A percentile compares a stretch with the other conserved stretches of the same genome.
Conservation (phyloP, 2,797 vertebrate species). For the Lophotriccus pileatus region DNA sequence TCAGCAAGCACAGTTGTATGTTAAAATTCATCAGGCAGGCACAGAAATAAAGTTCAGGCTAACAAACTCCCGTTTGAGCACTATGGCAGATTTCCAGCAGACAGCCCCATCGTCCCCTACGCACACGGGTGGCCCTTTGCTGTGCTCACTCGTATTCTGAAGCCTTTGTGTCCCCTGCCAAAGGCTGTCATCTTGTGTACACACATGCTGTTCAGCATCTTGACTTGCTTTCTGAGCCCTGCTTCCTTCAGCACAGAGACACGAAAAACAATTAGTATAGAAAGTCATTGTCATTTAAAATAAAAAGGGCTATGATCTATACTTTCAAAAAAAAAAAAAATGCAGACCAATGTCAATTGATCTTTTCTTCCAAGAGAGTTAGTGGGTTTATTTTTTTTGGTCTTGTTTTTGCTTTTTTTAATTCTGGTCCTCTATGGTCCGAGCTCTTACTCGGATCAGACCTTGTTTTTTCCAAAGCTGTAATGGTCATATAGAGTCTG, state of each 20-base stretch:
- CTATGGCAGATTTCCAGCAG: background rate
- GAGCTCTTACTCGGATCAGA: background rate
- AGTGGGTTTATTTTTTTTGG: background rate
- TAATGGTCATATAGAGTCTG: background rate
- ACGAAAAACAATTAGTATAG: background rate
- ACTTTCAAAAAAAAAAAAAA: background rate
- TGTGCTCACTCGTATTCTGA: background rate
- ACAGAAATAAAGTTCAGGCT: background rate
- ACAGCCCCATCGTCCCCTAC: background rate
- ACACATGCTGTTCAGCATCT: background rate
- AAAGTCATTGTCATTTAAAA: background rate
- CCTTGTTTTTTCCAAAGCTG: background rate
- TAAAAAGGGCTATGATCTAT: background rate
- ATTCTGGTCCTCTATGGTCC: background rate
- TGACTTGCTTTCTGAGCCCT: background rate
- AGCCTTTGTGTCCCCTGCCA: slow-evolving; percentile 19
- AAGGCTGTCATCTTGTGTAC: slow-evolving; percentile 23
- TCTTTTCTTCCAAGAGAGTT: background rate
- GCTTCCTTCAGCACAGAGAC: background rate
- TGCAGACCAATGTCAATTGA: background rate
- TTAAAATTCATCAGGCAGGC: background rate
- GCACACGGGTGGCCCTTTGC: background rate
- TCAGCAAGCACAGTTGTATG: background rate
- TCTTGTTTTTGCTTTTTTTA: background rate
- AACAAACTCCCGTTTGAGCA: background rate